These are phyloP conservation scores for Lacerta bilineata DNA, from an alignment of 2,797 vertebrate species.

Conservation along the genomic window DNA sequence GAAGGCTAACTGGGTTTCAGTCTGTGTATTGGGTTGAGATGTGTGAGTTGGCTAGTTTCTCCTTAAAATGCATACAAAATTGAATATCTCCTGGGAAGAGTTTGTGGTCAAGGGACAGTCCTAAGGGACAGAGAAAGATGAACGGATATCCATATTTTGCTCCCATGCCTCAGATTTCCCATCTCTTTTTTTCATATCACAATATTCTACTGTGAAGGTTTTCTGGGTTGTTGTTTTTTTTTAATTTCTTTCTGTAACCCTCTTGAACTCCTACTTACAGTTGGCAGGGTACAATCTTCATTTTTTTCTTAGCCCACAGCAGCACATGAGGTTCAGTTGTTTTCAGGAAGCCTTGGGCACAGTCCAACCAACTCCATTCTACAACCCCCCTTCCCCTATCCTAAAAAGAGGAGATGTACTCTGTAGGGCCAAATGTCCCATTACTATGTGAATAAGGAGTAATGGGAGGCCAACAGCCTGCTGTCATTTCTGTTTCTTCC, in stretches of 20 bases:
- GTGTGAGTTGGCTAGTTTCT: too few species aligned
- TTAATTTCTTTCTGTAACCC: conserved; percentile 41
- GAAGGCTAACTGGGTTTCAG: too few species aligned
- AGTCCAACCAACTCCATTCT: conserved; percentile 43
- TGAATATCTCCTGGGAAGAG: too few species aligned
- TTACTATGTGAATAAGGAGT: not conserved
- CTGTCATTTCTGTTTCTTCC: conserved; percentile 55
- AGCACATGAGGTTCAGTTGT: conserved; percentile 57
- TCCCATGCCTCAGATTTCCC: too few species aligned
- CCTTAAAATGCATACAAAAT: too few species aligned
- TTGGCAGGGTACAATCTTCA: conserved; percentile 41
- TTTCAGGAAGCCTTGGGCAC: conserved; percentile 58
- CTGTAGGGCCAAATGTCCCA: conserved; percentile 29
- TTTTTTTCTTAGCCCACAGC: conserved; percentile 43
- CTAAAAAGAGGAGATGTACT: not conserved
- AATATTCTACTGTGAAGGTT: conserved; percentile 3
- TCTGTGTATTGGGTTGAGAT: too few species aligned
- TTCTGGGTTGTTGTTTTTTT: conserved; percentile 23
- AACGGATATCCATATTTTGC: too few species aligned
- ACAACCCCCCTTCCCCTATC: conserved; percentile 6
- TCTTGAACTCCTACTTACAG: conserved; percentile 44
- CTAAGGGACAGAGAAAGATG: too few species aligned
- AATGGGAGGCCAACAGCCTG: not conserved
- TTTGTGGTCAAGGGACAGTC: too few species aligned
- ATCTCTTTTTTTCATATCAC: not conserved